These are phyloP conservation scores for Battus philenor DNA, from an alignment of 1,140 invertebrate genomes.

Conservation along the genomic window DNA sequence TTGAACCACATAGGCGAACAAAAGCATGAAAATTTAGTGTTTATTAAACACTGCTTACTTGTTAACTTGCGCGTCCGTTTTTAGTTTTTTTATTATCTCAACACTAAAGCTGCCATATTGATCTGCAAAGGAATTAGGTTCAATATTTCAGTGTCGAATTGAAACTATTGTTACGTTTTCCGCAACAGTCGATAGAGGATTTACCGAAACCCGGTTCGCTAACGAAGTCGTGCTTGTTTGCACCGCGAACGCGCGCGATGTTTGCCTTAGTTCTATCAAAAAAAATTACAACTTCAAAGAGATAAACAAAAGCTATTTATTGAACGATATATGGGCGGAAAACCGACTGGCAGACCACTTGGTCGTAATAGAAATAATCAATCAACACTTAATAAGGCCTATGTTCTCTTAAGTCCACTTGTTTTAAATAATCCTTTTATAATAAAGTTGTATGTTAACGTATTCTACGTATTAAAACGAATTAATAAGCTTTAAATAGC, in stretches of 20 bases:
- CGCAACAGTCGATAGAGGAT: conserved; percentile 28
- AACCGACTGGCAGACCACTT: not conserved
- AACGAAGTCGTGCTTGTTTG: conserved; percentile 35
- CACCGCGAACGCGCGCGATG: conserved; percentile 15
- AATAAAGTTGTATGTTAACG: too few relatives aligned
- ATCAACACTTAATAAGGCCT: conserved; percentile 8
- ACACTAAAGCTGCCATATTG: too few relatives aligned
- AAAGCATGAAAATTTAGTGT: too few relatives aligned
- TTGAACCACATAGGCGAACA: too few relatives aligned
- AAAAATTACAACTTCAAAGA: conserved; percentile 4
- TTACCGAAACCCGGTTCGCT: conserved; percentile 27
- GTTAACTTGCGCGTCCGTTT: too few relatives aligned
- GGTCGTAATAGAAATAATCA: conserved; percentile 1
- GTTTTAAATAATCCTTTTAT: too few relatives aligned
- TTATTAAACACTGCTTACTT: too few relatives aligned
- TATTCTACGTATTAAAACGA: too few relatives aligned
- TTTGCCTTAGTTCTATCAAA: conserved; percentile 21
- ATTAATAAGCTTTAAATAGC: too few relatives aligned
- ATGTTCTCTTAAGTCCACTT: too few relatives aligned
- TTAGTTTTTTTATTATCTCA: too few relatives aligned
- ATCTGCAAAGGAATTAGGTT: conserved; percentile 9
- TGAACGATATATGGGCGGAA: not conserved
- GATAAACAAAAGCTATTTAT: not conserved
- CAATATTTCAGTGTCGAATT: conserved; percentile 4
- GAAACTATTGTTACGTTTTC: conserved; percentile 1